Conservation (phyloP, 2,797 vertebrate genomes). For the Sciurus vulgaris region DNA sequence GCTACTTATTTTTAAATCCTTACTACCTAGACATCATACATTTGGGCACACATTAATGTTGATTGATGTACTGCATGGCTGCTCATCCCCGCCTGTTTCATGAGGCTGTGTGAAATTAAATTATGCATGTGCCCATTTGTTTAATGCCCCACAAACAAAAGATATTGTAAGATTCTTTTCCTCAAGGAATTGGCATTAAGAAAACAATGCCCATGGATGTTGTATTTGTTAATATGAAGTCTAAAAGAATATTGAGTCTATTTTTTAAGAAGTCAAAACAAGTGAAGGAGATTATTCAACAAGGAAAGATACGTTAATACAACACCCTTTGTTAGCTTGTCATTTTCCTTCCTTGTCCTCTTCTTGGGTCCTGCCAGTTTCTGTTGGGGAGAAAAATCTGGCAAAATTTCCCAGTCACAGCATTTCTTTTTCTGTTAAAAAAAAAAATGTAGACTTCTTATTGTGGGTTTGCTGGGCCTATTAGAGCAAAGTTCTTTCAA, state of each 20-base stretch:
- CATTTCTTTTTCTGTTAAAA: constrained; percentile 29
- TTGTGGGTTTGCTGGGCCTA: background rate
- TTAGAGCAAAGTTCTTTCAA: constrained; percentile 42
- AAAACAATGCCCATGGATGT: background rate
- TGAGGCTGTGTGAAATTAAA: background rate
- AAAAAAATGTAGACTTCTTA: background rate
- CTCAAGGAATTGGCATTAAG: constrained; percentile 42
- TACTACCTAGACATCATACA: background rate
- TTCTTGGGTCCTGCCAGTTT: background rate
- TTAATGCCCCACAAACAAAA: background rate
- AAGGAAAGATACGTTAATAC: background rate
- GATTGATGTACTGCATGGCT: background rate
- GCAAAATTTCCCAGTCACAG: constrained; percentile 27
- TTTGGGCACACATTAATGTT: background rate
- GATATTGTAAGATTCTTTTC: background rate
- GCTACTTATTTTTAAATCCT: constrained; percentile 42
- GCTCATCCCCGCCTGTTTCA: background rate
- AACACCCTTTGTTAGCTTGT: background rate
- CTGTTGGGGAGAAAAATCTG: constrained; percentile 46
- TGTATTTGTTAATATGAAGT: constrained; percentile 45
- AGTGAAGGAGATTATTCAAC: constrained; percentile 12
- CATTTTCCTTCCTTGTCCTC: background rate
- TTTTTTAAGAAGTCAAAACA: constrained; percentile 30
- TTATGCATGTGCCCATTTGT: background rate
- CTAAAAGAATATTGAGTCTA: background rate